Base-by-base conservation (phyloP, 2,797 vertebrate genomes). In the Strix occidentalis region DNA sequence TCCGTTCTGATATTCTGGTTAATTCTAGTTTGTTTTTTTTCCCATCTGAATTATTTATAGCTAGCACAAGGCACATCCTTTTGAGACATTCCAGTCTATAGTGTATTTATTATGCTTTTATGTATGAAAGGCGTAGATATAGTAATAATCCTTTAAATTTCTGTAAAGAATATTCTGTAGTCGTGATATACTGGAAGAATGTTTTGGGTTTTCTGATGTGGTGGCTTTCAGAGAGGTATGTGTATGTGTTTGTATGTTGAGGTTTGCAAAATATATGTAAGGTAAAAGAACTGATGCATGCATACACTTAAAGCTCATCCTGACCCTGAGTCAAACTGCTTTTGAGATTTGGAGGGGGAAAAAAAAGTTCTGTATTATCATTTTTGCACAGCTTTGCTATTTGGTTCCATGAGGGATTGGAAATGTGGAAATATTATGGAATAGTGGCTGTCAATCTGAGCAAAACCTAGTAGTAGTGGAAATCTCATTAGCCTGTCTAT, bases 401-500 rank as follows among this genome's bases (percentile, higher is more conserved):
- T 94, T 93, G 65, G 19, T 84, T 89, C 92, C 78, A 16, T 75
- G 78, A 92, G 75, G 84, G 60, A 79, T 35, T 84, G 61, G n/a
- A 87, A 87, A 29, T 26, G n/a, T 46, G 78, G 58, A 91, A 94
- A 61, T 94, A 48, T 8, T 88, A 60, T 7, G 53, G 48, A 87
- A 37, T 43, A 65, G 70, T 16, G 48, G 46, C 88, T 97, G 93
- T 95, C 91, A 96, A 16, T 96, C 96, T 93, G 63, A 81, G 56
- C 58, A 83, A 89, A 95, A 77, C 39, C 66, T 56, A 8, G 16
- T 45, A 72, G 50, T 46, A 31, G 61, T 86, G 65, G 71, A 93
- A 94, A 72, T 96, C 90, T 95, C 85, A 94, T 96, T 97, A 96
- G 75, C 53, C 71, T 93, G 68, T 87, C 77, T 90, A 3, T 94